Conservation (phyloP, 35 echinoderm and acorn worm species). For the Lytechinus variegatus region DNA sequence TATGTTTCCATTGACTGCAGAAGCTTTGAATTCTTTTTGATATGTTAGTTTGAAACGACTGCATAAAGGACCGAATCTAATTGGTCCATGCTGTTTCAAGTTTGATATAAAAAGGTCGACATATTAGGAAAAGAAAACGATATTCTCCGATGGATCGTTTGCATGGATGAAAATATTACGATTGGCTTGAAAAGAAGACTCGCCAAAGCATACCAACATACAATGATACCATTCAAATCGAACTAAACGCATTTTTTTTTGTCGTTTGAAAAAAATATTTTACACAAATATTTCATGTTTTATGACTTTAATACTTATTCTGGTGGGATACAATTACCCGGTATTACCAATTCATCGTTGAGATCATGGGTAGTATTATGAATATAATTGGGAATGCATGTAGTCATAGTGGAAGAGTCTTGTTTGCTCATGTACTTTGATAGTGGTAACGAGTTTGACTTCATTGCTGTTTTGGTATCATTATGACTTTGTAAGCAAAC, state of each 20-base stretch:
- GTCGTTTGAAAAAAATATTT: not conserved
- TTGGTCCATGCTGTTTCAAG: too few species aligned
- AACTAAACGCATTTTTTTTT: not conserved
- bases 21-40: too few species aligned
- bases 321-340: not conserved
- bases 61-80: too few species aligned
- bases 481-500: slow-evolving; percentile 3
- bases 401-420: not conserved
- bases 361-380: not conserved
- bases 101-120: not conserved
- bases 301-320: not conserved
- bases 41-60: too few species aligned
- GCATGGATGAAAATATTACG: not conserved
- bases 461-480: not conserved
- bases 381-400: not conserved
- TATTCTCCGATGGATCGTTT: not conserved
- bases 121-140: not conserved
- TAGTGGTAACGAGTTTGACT: not conserved
- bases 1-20: too few species aligned
- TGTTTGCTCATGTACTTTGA: slow-evolving; percentile 3
- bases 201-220: not conserved
- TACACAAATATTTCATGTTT: not conserved
- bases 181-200: not conserved
- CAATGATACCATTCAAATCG: not conserved
- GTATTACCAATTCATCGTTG: not conserved